phyloP scores from a whole-genome alignment of 1,140 invertebrate species.

The Cepaea nemoralis region DNA sequence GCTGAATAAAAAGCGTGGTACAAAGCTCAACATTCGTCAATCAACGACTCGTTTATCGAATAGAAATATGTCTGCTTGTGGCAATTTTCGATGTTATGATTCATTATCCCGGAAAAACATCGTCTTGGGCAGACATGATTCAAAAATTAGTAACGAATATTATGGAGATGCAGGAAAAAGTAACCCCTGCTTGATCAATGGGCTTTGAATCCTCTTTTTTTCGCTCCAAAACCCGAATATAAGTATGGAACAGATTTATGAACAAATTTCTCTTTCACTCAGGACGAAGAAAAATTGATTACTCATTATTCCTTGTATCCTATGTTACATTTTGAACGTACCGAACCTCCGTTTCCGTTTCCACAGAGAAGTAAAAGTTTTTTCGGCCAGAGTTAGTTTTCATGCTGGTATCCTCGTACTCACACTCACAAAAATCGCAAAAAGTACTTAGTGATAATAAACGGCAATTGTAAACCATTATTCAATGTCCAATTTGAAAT shows the following conservation, averaged over 20 bases:
- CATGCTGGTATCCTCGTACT: neutral
- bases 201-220: neutral
- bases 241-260: neutral
- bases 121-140: slow-evolving; percentile 23
- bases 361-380: neutral
- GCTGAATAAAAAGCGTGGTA: neutral
- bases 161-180: no score
- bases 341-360: neutral
- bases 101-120: slow-evolving; percentile 29
- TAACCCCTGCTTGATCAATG: neutral
- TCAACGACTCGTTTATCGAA: slow-evolving; percentile 44
- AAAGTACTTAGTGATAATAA: neutral
- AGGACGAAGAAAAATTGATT: slow-evolving; percentile 16
- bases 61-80: slow-evolving; percentile 16
- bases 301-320: neutral
- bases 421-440: neutral
- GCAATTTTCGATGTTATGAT: slow-evolving; percentile 36
- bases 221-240: neutral
- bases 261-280: slow-evolving; percentile 11
- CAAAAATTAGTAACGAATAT: neutral
- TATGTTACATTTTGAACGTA: neutral
- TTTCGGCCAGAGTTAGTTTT: neutral
- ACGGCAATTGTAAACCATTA: slow-evolving; percentile 21
- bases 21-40: slow-evolving; percentile 32
- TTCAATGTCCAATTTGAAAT: neutral